phyloP scores from a whole-genome alignment of 35 echinoderm and acorn worm species.

The Patiria miniata region DNA sequence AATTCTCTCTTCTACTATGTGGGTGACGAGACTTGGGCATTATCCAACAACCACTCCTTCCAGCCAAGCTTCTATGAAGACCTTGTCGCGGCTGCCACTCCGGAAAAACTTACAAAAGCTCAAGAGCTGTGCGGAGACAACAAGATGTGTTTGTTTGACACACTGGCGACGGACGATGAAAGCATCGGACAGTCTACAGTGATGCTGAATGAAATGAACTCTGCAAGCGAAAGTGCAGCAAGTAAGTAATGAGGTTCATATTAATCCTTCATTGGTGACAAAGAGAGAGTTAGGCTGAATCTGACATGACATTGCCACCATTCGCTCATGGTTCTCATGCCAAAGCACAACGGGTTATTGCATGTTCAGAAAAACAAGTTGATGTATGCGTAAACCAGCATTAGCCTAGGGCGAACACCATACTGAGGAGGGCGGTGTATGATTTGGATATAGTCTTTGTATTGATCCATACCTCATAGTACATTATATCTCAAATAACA shows the following conservation, averaged over 20 bases:
- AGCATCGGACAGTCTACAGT: slow-evolving; percentile 53
- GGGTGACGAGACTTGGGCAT: slow-evolving; percentile 21
- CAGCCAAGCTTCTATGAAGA: slow-evolving; percentile 73
- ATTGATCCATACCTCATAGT: too few relatives aligned
- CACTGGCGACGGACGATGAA: slow-evolving; percentile 55
- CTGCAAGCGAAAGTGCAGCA: background rate
- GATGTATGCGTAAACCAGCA: too few relatives aligned
- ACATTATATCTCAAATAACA: too few relatives aligned
- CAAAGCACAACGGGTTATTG: too few relatives aligned
- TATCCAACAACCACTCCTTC: slow-evolving; percentile 59
- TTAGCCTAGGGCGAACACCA: too few relatives aligned
- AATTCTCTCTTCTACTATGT: slow-evolving; percentile 72
- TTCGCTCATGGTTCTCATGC: too few relatives aligned
- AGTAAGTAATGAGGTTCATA: slow-evolving; percentile 26
- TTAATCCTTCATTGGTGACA: too few relatives aligned
- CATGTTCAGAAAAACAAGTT: too few relatives aligned
- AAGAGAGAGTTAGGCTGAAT: too few relatives aligned
- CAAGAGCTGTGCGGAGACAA: slow-evolving; percentile 32
- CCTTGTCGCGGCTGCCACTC: slow-evolving; percentile 9
- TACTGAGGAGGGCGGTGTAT: too few relatives aligned
- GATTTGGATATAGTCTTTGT: too few relatives aligned
- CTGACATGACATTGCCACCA: too few relatives aligned
- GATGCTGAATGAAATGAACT: slow-evolving; percentile 15
- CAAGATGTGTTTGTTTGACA: slow-evolving; percentile 72
- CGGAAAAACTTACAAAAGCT: background rate